A percentile compares a stretch with the other conserved stretches of the same genome.
These are phyloP conservation scores for Merluccius polli DNA, from an alignment of 2,797 vertebrate genomes.

Conservation along the genomic window DNA sequence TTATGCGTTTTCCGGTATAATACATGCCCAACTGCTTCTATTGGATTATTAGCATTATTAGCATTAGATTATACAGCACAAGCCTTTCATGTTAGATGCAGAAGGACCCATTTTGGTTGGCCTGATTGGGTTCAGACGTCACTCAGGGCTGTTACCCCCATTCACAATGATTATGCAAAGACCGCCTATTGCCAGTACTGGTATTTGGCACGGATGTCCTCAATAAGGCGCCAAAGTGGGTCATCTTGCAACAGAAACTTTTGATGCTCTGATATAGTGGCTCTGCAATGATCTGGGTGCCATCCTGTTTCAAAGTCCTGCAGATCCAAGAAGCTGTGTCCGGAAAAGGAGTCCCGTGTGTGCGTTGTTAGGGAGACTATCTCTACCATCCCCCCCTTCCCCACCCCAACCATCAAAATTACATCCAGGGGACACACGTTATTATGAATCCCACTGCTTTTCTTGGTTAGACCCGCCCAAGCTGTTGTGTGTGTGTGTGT, in stretches of 20 bases:
- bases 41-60: no score
- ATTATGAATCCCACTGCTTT: no score
- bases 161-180: neutral
- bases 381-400: no score
- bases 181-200: neutral
- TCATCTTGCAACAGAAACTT: neutral
- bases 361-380: no score
- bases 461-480: no score
- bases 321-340: no score
- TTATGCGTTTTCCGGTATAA: neutral
- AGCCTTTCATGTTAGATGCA: neutral
- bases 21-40: no score
- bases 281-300: neutral
- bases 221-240: neutral
- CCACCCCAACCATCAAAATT: no score
- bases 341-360: no score
- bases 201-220: neutral
- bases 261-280: neutral
- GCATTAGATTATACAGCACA: neutral
- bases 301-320: neutral
- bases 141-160: neutral
- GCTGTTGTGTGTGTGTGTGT: no score
- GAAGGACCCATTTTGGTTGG: neutral
- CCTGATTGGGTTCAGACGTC: neutral
- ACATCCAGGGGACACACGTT: no score